A percentile compares a stretch with the other conserved stretches of the same genome.
Conservation (phyloP, 2,888 invertebrate genomes). For the Onthophagus sagittarius region DNA sequence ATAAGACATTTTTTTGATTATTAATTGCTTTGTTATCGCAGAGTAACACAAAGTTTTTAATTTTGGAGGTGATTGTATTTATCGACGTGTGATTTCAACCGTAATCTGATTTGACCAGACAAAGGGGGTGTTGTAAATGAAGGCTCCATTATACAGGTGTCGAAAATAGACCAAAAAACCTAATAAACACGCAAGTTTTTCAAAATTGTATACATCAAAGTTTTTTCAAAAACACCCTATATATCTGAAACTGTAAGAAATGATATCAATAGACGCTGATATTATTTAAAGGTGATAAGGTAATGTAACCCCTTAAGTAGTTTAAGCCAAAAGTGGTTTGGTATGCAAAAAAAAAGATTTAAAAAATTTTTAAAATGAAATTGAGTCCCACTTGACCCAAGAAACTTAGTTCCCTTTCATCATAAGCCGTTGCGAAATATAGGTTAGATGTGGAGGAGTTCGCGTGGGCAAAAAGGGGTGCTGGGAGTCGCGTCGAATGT, state of each 20-base stretch:
- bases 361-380: too few species aligned
- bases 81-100: neutral
- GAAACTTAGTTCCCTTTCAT: neutral
- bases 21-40: too few species aligned
- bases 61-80: neutral
- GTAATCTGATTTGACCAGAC: neutral
- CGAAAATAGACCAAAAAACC: too few species aligned
- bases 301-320: too few species aligned
- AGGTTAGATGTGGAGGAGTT: neutral
- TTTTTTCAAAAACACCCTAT: too few species aligned
- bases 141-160: too few species aligned
- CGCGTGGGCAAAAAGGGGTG: slow-evolving; percentile 1
- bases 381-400: neutral
- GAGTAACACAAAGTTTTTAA: neutral
- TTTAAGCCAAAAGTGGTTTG: neutral
- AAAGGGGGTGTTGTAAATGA: neutral
- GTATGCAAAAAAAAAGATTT: too few species aligned
- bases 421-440: neutral
- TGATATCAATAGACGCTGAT: too few species aligned
- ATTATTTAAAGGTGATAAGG: too few species aligned
- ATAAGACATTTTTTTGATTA: neutral
- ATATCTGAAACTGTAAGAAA: too few species aligned
- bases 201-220: too few species aligned
- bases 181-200: too few species aligned
- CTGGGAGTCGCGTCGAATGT: slow-evolving; percentile 5